Evolutionary conservation across 1,140 invertebrate genomes (phyloP).

Genomic region (Arion vulgaris): DNA sequence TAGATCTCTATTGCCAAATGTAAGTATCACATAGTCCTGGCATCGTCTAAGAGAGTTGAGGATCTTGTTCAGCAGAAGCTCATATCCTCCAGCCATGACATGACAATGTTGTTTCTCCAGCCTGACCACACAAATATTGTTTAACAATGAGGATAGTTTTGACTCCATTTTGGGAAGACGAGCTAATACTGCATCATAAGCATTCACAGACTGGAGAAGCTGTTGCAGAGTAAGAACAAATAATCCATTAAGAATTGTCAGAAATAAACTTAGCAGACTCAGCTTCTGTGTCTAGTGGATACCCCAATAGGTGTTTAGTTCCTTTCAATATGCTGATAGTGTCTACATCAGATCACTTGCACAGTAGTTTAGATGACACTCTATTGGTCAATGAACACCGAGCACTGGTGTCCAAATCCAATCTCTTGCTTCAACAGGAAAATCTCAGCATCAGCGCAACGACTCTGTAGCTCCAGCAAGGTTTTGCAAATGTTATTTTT

Average conservation of each 20-base stretch:
- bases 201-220: constrained; percentile 49
- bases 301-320: too few species aligned
- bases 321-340: too few species aligned
- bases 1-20: constrained; percentile 51
- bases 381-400: too few species aligned
- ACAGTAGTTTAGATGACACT: too few species aligned
- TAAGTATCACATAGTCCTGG: constrained; percentile 51
- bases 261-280: neutral
- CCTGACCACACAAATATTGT: constrained; percentile 54
- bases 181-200: constrained; percentile 55
- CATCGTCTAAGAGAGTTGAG: constrained; percentile 58
- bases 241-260: neutral
- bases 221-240: constrained; percentile 27
- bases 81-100: constrained; percentile 67
- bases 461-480: too few species aligned
- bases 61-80: constrained; percentile 63
- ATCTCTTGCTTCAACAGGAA: too few species aligned
- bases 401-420: too few species aligned
- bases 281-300: too few species aligned
- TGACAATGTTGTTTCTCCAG: constrained; percentile 47
- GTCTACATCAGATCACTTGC: constrained; percentile 1
- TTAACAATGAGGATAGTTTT: constrained; percentile 55
- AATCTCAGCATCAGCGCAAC: too few species aligned
- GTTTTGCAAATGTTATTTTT: too few species aligned
- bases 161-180: constrained; percentile 60